phyloP scores from a whole-genome alignment of 2,888 invertebrate genomes.

The Pachymerium ferrugineum region DNA sequence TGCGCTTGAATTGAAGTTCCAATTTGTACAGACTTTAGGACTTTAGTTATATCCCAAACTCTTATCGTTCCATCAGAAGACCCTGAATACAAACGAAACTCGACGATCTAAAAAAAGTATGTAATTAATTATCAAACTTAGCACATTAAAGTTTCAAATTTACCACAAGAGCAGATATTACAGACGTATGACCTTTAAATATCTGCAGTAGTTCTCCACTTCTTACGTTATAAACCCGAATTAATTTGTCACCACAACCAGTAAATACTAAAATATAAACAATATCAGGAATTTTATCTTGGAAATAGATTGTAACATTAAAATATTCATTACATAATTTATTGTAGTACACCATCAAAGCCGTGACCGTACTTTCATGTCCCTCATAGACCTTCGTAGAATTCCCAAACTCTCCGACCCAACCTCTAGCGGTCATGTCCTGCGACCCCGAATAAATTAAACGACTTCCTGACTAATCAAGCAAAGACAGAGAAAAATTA shows the following conservation, averaged over 20 bases:
- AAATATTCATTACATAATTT: background rate
- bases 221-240: constrained; percentile 33
- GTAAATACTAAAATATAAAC: constrained; percentile 31
- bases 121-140: background rate
- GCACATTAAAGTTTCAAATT: background rate
- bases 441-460: constrained; percentile 52
- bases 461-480: constrained; percentile 48
- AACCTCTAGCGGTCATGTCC: constrained; percentile 51
- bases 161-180: constrained; percentile 45
- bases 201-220: constrained; percentile 41
- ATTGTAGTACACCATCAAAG: constrained; percentile 41
- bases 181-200: constrained; percentile 44
- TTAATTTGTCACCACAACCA: constrained; percentile 33
- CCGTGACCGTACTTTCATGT: constrained; percentile 51
- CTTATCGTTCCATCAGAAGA: constrained; percentile 47
- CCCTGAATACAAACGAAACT: constrained; percentile 46
- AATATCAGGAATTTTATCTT: background rate
- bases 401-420: constrained; percentile 54
- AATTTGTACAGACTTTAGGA: constrained; percentile 35
- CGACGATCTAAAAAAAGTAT: constrained; percentile 39
- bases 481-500: background rate
- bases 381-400: constrained; percentile 50
- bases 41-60: constrained; percentile 46
- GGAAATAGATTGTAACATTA: background rate
- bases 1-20: constrained; percentile 29